These are phyloP conservation scores for Anableps anableps DNA, from an alignment of 2,797 vertebrate genomes.

Conservation along the genomic window DNA sequence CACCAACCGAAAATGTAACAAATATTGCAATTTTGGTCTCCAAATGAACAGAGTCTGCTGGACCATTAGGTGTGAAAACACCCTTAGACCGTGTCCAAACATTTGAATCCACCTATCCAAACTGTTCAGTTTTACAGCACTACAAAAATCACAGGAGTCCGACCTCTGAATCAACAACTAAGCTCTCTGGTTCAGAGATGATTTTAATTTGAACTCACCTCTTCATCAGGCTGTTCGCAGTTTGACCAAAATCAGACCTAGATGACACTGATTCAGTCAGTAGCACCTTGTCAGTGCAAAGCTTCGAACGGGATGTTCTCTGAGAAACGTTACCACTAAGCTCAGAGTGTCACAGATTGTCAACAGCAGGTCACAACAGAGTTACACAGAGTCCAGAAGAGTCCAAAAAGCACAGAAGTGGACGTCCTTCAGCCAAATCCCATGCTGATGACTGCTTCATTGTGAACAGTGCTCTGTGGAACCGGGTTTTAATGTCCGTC, in stretches of 20 bases:
- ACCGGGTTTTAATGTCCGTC: not conserved
- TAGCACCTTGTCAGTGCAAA: not conserved
- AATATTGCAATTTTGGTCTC: no score
- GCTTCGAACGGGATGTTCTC: slow-evolving; percentile 13
- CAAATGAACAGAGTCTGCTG: not conserved
- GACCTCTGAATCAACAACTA: not conserved
- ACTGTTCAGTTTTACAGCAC: not conserved
- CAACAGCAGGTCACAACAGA: not conserved
- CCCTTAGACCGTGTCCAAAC: not conserved
- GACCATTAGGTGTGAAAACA: no score
- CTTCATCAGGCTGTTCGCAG: not conserved
- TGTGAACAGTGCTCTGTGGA: not conserved
- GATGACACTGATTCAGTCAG: not conserved
- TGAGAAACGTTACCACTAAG: not conserved
- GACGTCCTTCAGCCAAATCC: not conserved
- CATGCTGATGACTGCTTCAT: not conserved
- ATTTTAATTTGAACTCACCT: not conserved
- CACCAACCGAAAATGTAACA: not conserved
- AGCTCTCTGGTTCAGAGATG: not conserved
- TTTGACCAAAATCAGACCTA: slow-evolving; percentile 2
- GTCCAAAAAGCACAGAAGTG: not conserved
- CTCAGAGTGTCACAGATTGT: not conserved
- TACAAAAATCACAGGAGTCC: no score
- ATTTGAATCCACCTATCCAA: not conserved
- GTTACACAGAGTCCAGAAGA: not conserved